Percentiles rank a stretch among this genome's conserved stretches.
phyloP scores from a whole-genome alignment of 2,797 vertebrate genomes.

The Adelosebastes latens region DNA sequence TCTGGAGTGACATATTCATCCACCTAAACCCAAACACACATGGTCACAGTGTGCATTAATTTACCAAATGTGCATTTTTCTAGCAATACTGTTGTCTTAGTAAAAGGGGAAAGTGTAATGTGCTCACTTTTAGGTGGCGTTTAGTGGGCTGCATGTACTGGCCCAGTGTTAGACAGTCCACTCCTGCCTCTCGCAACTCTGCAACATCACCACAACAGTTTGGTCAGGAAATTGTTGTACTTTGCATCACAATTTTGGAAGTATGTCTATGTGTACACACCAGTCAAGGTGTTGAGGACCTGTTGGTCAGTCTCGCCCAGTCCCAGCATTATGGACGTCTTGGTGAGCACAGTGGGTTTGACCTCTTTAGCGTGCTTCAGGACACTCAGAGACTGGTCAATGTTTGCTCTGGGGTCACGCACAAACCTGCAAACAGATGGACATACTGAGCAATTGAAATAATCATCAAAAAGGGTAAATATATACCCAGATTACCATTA shows the following conservation, averaged over 20 bases:
- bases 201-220: constrained; percentile 38
- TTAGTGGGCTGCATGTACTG: constrained; percentile 99
- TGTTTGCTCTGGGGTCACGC: constrained; percentile 92
- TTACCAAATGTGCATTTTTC: not conserved
- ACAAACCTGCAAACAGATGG: constrained; percentile 82
- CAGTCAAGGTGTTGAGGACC: constrained; percentile 85
- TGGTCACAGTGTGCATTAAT: not conserved
- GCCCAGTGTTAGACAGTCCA: constrained; percentile 96
- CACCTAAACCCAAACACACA: constrained; percentile 82
- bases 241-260: not conserved
- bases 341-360: constrained; percentile 87
- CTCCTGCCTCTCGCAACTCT: constrained; percentile 90
- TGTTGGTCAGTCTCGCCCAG: constrained; percentile 92
- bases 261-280: constrained; percentile 72
- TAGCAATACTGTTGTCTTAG: too few species aligned
- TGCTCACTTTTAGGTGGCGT: constrained; percentile 92
- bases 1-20: constrained; percentile 96
- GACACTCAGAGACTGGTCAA: constrained; percentile 91
- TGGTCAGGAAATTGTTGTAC: not conserved
- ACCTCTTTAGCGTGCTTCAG: constrained; percentile 90
- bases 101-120: not conserved
- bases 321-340: constrained; percentile 97
- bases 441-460: not conserved
- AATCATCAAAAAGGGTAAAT: not conserved
- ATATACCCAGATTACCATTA: not conserved